Base-by-base conservation (phyloP, 2,797 vertebrate species). In the Tapera naevia region DNA sequence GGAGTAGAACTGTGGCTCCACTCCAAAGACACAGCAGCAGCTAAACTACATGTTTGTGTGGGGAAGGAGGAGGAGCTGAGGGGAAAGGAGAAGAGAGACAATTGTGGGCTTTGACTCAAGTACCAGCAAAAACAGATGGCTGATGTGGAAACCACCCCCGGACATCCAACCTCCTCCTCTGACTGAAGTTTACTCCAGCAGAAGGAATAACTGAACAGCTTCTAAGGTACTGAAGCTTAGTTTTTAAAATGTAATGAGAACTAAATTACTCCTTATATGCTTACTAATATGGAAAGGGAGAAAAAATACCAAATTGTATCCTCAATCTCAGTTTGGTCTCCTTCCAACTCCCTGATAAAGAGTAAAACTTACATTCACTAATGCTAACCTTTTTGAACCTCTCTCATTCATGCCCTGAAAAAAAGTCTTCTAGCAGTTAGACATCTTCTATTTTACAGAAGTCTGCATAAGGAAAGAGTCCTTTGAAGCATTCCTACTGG, bases 31-130 rank as follows among this genome's bases (percentile, higher is more conserved):
- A 22, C 11, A 75, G 7, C 51, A 81, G 71, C 35, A 58, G 35
- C 43, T 74, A 54, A 82, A 73, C 22, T 37, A 57, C 45, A 15
- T 5, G 27, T 30, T 46, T 4, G 33, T 54, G 11, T 32, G 17
- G 28, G 24, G 6, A 23, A 14, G 12, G 19, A 30, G 23, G 21
- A 51, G 41, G 45, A 78, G 57, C 41, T 62, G 45, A 91, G 50
- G 62, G 19, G 57, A 86, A 92, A 83, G 56, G 35, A 86, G 22
- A 86, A 86, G 28, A 65, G 58, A 95, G 28, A 89, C 92, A 89
- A 57, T 21, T 60, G 91, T 61, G 87, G 78, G 79, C 75, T 96
- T 89, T 88, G 81, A 93, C 33, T 83, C 72, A 84, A 72, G 65
- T 37, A 83, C 30, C 56, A 89, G 75, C 65, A 92, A 80, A 94